These are phyloP conservation scores for Eupithecia centaureata DNA, from an alignment of 2,888 invertebrate species.

Conservation along the genomic window DNA sequence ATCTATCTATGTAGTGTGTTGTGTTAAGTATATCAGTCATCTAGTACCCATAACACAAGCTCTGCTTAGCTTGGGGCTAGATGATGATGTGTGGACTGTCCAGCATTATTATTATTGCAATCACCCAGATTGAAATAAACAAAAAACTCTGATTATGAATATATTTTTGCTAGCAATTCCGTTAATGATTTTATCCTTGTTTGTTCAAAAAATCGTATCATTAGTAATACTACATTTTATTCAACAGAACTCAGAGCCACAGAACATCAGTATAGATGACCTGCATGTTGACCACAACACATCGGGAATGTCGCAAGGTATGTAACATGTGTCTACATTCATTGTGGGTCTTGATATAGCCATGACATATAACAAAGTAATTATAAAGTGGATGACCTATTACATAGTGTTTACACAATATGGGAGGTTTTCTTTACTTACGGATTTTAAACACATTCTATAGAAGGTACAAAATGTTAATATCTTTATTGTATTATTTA, in stretches of 20 bases:
- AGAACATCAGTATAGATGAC: slow-evolving; percentile 64
- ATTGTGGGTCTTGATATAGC: neutral
- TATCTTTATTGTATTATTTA: no score
- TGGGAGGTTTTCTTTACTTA: neutral
- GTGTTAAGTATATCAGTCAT: no score
- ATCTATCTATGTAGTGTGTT: no score
- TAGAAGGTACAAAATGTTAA: neutral
- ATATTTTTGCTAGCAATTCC: no score
- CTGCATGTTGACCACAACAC: slow-evolving; percentile 61
- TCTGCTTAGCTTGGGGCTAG: no score
- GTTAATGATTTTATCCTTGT: no score
- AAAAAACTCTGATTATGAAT: no score
- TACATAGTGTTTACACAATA: neutral
- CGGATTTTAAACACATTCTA: neutral
- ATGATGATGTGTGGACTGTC: no score
- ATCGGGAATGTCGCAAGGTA: slow-evolving; percentile 67
- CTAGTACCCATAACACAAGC: no score
- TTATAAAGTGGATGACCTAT: neutral
- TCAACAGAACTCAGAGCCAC: slow-evolving; percentile 61
- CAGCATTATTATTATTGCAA: no score
- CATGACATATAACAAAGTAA: neutral
- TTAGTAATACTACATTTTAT: slow-evolving; percentile 1
- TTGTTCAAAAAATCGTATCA: neutral
- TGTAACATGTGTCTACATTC: slow-evolving; percentile 27
- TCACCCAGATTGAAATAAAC: no score